Base-by-base conservation (phyloP, 2,888 invertebrate species). In the Sphaerophoria taeniata region DNA sequence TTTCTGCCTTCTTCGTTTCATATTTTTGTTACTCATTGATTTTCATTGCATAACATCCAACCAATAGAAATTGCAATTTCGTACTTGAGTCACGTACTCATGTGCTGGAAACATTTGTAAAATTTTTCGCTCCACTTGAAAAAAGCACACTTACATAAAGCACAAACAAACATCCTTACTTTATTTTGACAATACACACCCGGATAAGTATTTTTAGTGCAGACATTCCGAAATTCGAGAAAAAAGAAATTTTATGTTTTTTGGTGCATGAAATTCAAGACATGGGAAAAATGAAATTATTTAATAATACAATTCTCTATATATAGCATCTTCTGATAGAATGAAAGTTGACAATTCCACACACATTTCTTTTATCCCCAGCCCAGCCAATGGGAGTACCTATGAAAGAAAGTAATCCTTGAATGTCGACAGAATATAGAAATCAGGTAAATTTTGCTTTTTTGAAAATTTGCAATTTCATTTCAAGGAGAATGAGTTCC, bases 51-150 rank as follows among this genome's bases (percentile, higher is more conserved):
- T 60, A 60, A 60, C 43, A 39, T 60, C 16, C 16, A 49, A 65
- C 65, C n/a, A 34, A 65, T 65, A 47, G 5, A 65, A 36, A 34
- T 49, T 65, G 65, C 65, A 65, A 33, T 63, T 63, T 33, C 36
- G 34, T 49, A 49, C 65, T 65, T 65, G 16, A 63, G 36, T 65
- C 65, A 65, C 65, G 65, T 65, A 36, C 34, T 65, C 12, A n/a
- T 39, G 12, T 2, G 0, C 1, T 34, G 16, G 34, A 34, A 65
- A 65, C 49, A 9, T 34, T 65, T 65, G 16, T 36, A 36, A 49
- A 24, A 39, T 43, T 12, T 0, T 43, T 43, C 39, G 24, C 24
- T 34, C n/a, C n/a, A n/a, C 6, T 16, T 0, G n/a, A 33, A 33
- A n/a, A 65, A 14, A 45, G n/a, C n/a, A n/a, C n/a, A n/a, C n/a